These are phyloP conservation scores for Leistus spinibarbis DNA, from an alignment of 2,888 invertebrate species.

Conservation along the genomic window DNA sequence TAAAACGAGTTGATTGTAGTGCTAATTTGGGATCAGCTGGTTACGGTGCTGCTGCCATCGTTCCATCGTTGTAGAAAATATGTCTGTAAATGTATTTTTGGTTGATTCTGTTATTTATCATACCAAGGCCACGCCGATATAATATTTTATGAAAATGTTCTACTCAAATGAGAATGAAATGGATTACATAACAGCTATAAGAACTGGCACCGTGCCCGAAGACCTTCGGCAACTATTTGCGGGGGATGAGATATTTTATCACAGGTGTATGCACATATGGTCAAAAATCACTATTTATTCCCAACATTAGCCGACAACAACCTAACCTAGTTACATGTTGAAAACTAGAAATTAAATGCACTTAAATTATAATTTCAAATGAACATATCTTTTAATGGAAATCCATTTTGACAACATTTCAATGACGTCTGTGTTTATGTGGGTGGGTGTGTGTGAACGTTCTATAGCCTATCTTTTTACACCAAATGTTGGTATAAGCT, in stretches of 20 bases:
- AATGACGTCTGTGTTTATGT: too few relatives aligned
- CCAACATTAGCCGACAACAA: background rate
- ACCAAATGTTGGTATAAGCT: too few relatives aligned
- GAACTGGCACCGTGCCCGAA: slow-evolving; percentile 1
- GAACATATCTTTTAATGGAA: too few relatives aligned
- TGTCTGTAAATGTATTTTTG: background rate
- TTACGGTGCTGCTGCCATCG: too few relatives aligned
- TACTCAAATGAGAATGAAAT: slow-evolving; percentile 8
- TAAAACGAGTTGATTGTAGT: too few relatives aligned
- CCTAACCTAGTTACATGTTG: too few relatives aligned
- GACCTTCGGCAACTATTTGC: background rate
- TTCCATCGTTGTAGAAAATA: background rate
- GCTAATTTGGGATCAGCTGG: too few relatives aligned
- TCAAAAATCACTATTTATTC: background rate
- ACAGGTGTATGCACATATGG: background rate
- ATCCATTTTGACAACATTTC: too few relatives aligned
- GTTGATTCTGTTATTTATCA: background rate
- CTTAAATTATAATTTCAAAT: too few relatives aligned
- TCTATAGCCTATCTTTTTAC: too few relatives aligned
- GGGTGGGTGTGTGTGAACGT: too few relatives aligned
- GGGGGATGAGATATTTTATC: background rate
- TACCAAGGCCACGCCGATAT: background rate
- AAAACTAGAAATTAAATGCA: too few relatives aligned
- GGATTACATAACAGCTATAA: background rate
- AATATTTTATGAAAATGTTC: background rate